These are phyloP conservation scores for Muscina levida DNA, from an alignment of 2,888 invertebrate genomes.

Conservation along the genomic window DNA sequence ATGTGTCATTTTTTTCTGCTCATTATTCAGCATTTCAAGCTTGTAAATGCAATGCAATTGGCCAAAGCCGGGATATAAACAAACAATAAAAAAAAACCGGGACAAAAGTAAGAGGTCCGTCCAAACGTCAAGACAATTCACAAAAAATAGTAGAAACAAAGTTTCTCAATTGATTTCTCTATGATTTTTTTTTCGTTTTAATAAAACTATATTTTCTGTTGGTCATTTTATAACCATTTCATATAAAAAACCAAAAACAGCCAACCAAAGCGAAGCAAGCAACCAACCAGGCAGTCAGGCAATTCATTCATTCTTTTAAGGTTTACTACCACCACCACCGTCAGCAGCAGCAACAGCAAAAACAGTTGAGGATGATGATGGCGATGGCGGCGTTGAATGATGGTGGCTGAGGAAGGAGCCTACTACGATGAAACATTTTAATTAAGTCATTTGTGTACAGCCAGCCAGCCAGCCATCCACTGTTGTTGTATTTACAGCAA, in stretches of 20 bases:
- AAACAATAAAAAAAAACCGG: neutral
- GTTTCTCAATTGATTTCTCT: constrained; percentile 1
- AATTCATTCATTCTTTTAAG: constrained; percentile 13
- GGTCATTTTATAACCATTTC: constrained; percentile 2
- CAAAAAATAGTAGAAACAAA: neutral
- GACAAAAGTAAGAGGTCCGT: neutral
- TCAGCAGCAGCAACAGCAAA: constrained; percentile 12
- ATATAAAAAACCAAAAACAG: neutral
- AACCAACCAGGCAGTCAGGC: neutral
- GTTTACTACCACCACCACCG: constrained; percentile 13
- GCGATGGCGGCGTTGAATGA: neutral
- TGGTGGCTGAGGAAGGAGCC: constrained; percentile 38
- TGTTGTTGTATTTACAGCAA: neutral
- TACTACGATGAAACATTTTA: constrained; percentile 70
- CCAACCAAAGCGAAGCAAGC: neutral
- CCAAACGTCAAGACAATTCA: neutral
- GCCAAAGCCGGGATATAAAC: neutral
- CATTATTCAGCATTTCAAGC: neutral
- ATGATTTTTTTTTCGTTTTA: neutral
- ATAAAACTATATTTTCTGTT: neutral
- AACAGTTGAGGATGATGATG: neutral
- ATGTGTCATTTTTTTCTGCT: constrained; percentile 1
- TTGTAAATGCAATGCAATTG: neutral
- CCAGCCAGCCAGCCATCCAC: constrained; percentile 26
- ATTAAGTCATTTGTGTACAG: constrained; percentile 73